Evolutionary conservation across 2,888 invertebrate genomes (phyloP).

Genomic region (Phaedon cochleariae): DNA sequence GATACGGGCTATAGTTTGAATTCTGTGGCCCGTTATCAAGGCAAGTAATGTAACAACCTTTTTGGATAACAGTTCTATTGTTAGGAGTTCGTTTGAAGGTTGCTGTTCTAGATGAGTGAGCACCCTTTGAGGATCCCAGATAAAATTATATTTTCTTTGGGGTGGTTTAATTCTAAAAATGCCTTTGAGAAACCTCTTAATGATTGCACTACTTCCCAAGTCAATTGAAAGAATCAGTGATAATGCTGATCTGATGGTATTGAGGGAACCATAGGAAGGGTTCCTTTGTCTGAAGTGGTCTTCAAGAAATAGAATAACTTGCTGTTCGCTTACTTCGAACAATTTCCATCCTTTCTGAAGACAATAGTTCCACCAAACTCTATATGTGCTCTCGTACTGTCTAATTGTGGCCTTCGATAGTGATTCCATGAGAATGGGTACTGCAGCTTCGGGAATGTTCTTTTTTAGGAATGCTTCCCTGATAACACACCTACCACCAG

Average conservation of each 20-base stretch:
- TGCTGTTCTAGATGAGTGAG: neutral
- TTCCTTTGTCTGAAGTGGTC: neutral
- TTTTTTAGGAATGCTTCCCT: conserved; percentile 29
- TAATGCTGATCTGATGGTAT: neutral
- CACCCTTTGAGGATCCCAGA: neutral
- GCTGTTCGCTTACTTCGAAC: neutral
- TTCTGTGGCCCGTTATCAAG: neutral
- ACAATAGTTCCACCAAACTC: conserved; percentile 40
- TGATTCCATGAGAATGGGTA: conserved; percentile 36
- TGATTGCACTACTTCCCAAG: neutral
- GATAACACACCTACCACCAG: conserved; percentile 43
- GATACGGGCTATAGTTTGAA: conserved; percentile 31
- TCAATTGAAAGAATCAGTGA: neutral
- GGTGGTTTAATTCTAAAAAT: neutral
- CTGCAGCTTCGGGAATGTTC: conserved; percentile 23
- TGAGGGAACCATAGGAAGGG: neutral
- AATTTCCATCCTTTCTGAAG: conserved; percentile 18
- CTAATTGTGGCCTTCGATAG: conserved; percentile 38
- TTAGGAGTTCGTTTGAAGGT: neutral
- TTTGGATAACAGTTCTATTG: neutral
- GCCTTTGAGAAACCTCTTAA: neutral
- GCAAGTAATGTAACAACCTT: neutral
- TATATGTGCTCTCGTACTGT: conserved; percentile 39
- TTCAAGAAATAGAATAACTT: neutral
- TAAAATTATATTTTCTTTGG: neutral